Evolutionary conservation across 2,113 vertebrate species (phyloP).

Genomic region (Caretta caretta): DNA sequence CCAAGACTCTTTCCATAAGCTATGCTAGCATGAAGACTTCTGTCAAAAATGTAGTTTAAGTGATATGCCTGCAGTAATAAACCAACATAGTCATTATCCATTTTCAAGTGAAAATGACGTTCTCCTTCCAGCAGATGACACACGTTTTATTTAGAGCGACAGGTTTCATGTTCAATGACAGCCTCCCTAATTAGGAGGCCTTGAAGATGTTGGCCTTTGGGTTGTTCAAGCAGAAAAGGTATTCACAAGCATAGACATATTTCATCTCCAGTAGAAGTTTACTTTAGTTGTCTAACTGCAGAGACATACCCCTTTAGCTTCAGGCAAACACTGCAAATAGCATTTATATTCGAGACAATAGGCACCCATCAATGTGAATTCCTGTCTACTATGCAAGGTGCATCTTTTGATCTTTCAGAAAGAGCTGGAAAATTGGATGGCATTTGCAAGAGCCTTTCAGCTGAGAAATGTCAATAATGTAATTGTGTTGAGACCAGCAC

Average conservation of each 20-base stretch:
- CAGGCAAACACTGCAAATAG: conserved; percentile 52
- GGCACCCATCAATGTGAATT: conserved; percentile 79
- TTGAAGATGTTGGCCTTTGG: conserved; percentile 74
- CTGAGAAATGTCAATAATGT: conserved; percentile 84
- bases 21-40: background rate
- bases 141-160: conserved; percentile 65
- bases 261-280: conserved; percentile 61
- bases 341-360: conserved; percentile 82
- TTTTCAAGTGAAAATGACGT: conserved; percentile 8
- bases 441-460: conserved; percentile 81
- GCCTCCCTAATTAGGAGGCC: conserved; percentile 76
- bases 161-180: conserved; percentile 63
- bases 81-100: background rate
- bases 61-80: background rate
- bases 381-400: conserved; percentile 80
- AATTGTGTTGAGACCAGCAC: conserved; percentile 78
- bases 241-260: conserved; percentile 63
- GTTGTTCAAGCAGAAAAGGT: conserved; percentile 72
- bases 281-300: conserved; percentile 59
- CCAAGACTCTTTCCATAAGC: background rate
- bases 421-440: conserved; percentile 82
- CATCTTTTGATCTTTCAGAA: conserved; percentile 85
- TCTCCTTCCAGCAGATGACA: conserved; percentile 50
- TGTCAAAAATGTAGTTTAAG: background rate
- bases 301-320: conserved; percentile 68